Evolutionary conservation across 1,140 invertebrate species (phyloP).

Genomic region (Bombus huntii): DNA sequence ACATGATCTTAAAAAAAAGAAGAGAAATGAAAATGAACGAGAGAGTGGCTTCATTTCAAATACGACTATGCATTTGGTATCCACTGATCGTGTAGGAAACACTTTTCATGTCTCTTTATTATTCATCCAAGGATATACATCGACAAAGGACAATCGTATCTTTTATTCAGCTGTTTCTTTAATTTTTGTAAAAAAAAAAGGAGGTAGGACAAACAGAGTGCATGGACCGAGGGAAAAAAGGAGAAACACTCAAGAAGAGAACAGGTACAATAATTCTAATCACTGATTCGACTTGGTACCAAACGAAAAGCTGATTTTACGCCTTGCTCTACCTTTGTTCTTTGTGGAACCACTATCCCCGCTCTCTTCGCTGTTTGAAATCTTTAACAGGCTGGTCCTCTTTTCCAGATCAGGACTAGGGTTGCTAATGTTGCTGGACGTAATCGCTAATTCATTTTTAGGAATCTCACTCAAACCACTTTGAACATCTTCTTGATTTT

Average conservation of each 20-base stretch:
- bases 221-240: not conserved
- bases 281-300: conserved; percentile 85
- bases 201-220: not conserved
- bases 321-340: conserved; percentile 87
- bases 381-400: conserved; percentile 63
- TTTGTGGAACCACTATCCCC: conserved; percentile 75
- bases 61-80: conserved; percentile 79
- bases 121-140: conserved; percentile 80
- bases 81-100: conserved; percentile 60
- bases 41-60: conserved; percentile 70
- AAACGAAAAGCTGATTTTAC: conserved; percentile 89
- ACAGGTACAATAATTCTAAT: conserved; percentile 41
- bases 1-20: conserved; percentile 50
- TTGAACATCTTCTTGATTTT: not conserved
- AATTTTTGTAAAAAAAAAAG: conserved; percentile 45
- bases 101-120: conserved; percentile 77
- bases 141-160: conserved; percentile 49
- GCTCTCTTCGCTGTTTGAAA: conserved; percentile 76
- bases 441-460: not conserved
- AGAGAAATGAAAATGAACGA: not conserved
- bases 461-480: not conserved
- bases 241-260: conserved; percentile 16
- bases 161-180: not conserved
- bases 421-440: conserved; percentile 38
- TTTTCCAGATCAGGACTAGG: conserved; percentile 64